phyloP scores from a whole-genome alignment of 2,888 invertebrate genomes.

The Chymomyza fuscimana region DNA sequence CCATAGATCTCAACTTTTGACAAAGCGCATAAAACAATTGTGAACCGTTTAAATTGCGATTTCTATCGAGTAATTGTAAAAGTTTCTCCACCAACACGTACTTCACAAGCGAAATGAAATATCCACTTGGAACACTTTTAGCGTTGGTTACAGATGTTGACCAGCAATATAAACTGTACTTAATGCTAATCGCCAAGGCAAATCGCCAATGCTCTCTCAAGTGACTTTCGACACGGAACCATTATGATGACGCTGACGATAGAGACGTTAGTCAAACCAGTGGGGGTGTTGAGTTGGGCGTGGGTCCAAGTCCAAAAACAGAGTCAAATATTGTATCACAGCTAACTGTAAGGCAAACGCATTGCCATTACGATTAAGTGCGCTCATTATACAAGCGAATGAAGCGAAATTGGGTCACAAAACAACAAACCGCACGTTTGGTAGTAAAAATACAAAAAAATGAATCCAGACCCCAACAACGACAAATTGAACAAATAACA shows the following conservation, averaged over 20 bases:
- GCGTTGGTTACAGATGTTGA: neutral
- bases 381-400: neutral
- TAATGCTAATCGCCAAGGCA: conserved; percentile 1
- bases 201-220: conserved; percentile 2
- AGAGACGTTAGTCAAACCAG: neutral
- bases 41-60: neutral
- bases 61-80: neutral
- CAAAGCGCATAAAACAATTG: neutral
- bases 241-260: neutral
- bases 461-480: neutral
- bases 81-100: neutral
- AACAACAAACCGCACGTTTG: conserved; percentile 5
- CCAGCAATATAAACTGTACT: neutral
- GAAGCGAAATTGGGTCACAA: conserved; percentile 35
- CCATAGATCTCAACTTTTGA: neutral
- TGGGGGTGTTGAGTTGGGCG: neutral
- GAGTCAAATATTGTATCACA: conserved; percentile 11
- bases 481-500: conserved; percentile 19
- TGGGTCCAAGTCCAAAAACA: neutral
- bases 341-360: conserved; percentile 30
- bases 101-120: neutral
- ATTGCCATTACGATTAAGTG: conserved; percentile 30
- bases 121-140: neutral
- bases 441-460: conserved; percentile 7
- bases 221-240: conserved; percentile 3